Evolutionary conservation across 2,888 invertebrate species (phyloP).

Genomic region (Eutolmus rufibarbis): DNA sequence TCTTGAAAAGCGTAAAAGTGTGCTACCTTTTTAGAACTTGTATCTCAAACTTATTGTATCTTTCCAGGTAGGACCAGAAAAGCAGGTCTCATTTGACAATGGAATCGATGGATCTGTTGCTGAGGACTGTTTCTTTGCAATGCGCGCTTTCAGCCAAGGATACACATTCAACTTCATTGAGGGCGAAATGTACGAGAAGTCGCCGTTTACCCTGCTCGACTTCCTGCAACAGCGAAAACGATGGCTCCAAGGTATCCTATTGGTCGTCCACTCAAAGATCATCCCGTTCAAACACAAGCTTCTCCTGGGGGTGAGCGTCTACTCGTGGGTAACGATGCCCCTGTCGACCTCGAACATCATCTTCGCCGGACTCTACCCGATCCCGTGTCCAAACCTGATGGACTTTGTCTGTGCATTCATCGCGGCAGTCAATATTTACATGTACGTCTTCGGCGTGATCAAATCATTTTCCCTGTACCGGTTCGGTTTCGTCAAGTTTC

Average conservation of each 20-base stretch:
- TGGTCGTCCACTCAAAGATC: constrained; percentile 86
- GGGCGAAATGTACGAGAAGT: constrained; percentile 99
- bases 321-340: constrained; percentile 96
- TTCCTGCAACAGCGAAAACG: constrained; percentile 95
- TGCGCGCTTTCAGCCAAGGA: constrained; percentile 90
- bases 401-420: constrained; percentile 90
- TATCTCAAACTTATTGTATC: not conserved
- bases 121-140: constrained; percentile 96
- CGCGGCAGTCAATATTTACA: constrained; percentile 93
- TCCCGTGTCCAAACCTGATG: constrained; percentile 81
- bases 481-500: constrained; percentile 80
- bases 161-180: constrained; percentile 95
- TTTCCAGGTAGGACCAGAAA: constrained; percentile 85
- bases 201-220: constrained; percentile 93
- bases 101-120: constrained; percentile 97
- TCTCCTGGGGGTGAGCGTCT: constrained; percentile 85
- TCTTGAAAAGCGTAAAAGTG: too few species aligned
- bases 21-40: not conserved
- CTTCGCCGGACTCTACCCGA: constrained; percentile 85
- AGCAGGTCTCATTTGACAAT: constrained; percentile 92
- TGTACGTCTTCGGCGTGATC: constrained; percentile 97
- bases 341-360: constrained; percentile 89
- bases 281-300: constrained; percentile 82
- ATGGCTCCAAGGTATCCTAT: constrained; percentile 91
- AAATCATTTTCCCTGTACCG: constrained; percentile 92